Percentiles rank a stretch among this genome's conserved stretches.
These are phyloP conservation scores for Halcyon leucocephala DNA, from an alignment of 2,797 vertebrate species.

Conservation along the genomic window DNA sequence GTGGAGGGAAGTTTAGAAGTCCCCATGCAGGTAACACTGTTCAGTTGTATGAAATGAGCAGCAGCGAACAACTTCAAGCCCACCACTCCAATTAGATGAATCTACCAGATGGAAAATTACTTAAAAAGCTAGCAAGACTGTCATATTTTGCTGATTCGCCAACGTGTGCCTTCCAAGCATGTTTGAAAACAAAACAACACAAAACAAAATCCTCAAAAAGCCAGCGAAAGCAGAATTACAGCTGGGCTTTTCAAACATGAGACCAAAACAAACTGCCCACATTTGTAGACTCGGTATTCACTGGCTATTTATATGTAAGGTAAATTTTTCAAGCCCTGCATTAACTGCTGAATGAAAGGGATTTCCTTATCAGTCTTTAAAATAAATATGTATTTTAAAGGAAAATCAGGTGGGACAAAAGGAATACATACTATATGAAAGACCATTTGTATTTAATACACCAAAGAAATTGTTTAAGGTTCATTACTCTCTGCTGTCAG, in stretches of 20 bases:
- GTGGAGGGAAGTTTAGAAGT: not conserved
- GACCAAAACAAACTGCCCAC: not conserved
- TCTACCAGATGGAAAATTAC: conserved; percentile 35
- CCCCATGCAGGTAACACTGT: not conserved
- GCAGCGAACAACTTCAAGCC: not conserved
- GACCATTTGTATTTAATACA: not conserved
- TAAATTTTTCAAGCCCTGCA: not conserved
- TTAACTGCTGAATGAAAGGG: not conserved
- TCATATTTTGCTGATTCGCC: conserved; percentile 19
- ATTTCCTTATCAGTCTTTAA: not conserved
- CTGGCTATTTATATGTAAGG: not conserved
- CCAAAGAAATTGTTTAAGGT: not conserved
- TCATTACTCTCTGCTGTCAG: not conserved
- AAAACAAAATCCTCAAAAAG: conserved; percentile 16
- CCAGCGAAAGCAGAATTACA: not conserved
- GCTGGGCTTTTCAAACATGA: not conserved
- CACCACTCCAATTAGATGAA: conserved; percentile 11
- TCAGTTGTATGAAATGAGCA: not conserved
- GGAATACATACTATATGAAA: not conserved
- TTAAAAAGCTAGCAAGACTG: conserved; percentile 21
- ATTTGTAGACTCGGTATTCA: not conserved
- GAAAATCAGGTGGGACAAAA: not conserved
- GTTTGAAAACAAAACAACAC: conserved; percentile 17
- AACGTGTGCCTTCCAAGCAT: conserved; percentile 1
- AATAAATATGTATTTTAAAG: not conserved